A percentile compares a stretch with the other conserved stretches of the same genome.
These are phyloP conservation scores for Agrotis ipsilon DNA, from an alignment of 2,888 invertebrate species.

Conservation along the genomic window DNA sequence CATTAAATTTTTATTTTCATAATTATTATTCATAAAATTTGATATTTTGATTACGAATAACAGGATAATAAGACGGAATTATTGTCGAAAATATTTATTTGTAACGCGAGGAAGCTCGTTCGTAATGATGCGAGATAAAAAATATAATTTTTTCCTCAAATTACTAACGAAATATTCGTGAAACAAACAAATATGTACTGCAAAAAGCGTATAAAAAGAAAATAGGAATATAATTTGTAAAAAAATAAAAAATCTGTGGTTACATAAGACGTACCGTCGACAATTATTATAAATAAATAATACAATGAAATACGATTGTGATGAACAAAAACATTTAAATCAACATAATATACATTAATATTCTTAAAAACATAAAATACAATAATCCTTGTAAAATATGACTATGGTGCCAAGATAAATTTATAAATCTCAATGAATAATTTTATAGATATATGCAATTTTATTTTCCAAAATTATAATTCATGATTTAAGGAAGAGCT, in stretches of 20 bases:
- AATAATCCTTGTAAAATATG: slow-evolving; percentile 34
- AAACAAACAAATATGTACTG: slow-evolving; percentile 20
- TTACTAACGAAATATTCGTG: slow-evolving; percentile 9
- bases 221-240: slow-evolving; percentile 18
- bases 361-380: slow-evolving; percentile 47
- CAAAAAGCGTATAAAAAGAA: slow-evolving; percentile 12
- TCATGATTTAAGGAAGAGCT: slow-evolving; percentile 9
- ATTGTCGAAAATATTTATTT: slow-evolving; percentile 75
- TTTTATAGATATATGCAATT: neutral
- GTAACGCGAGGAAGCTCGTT: slow-evolving; percentile 72
- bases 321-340: slow-evolving; percentile 46
- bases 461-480: neutral
- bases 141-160: slow-evolving; percentile 28
- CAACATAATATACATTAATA: slow-evolving; percentile 55
- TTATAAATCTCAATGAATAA: slow-evolving; percentile 7
- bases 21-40: slow-evolving; percentile 70
- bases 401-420: slow-evolving; percentile 19
- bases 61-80: slow-evolving; percentile 71
- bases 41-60: slow-evolving; percentile 68
- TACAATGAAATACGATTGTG: slow-evolving; percentile 43
- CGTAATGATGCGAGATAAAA: slow-evolving; percentile 16
- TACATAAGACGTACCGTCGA: slow-evolving; percentile 46
- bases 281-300: slow-evolving; percentile 55
- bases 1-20: slow-evolving; percentile 40
- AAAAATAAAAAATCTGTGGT: slow-evolving; percentile 45